Evolutionary conservation across 2,888 invertebrate species (phyloP), one percentile per base, ranked within the genome.

Genomic region (Trissolcus brochymenae): DNA sequence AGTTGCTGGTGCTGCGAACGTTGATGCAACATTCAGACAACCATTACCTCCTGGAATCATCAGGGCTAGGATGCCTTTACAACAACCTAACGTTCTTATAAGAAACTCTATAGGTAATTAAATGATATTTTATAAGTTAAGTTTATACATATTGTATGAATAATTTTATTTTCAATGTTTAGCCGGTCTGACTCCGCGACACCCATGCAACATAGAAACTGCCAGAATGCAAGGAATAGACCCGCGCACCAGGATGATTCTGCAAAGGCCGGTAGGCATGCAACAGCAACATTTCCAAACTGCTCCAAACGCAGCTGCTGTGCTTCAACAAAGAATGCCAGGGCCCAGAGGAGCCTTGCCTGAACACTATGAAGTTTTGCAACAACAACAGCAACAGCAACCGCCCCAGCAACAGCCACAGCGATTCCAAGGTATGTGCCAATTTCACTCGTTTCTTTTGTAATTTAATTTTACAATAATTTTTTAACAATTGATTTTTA

Each of bases 21-120:
- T 90, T 0, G 93, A 93, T 50, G 92, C 91, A 68, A 93, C 93
- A 35, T 94, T 94, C 88, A 91, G 94, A 9, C 94, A 94, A 82
- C 94, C 94, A 9, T 89, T 94, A 82, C 94, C 94, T 9, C 91
- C 92, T 35, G 90, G 91, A 78, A 90, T 91, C 51, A 89, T 90
- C 6, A 89, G 92, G 80, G 91, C 92, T 6, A 89, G 92, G 75
- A 87, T 90, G 84, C 91, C 91, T 13, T 78, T 85, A 50, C 88
- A 86, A 79, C 83, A 86, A 1, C 88, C 88, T 53, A 83, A 86
- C 54, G 83, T 86, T 14, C 76, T 88, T 17, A 86, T 88, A 61
- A 82, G 89, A 66, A 87, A 84, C 82, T 82, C 87, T 51, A 83
- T 85, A 57, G 88, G 88, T 88, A 83, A 55, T 19, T 19, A 4